These are phyloP conservation scores for Dexiosoma caninum DNA, from an alignment of 2,888 invertebrate genomes.

Conservation along the genomic window DNA sequence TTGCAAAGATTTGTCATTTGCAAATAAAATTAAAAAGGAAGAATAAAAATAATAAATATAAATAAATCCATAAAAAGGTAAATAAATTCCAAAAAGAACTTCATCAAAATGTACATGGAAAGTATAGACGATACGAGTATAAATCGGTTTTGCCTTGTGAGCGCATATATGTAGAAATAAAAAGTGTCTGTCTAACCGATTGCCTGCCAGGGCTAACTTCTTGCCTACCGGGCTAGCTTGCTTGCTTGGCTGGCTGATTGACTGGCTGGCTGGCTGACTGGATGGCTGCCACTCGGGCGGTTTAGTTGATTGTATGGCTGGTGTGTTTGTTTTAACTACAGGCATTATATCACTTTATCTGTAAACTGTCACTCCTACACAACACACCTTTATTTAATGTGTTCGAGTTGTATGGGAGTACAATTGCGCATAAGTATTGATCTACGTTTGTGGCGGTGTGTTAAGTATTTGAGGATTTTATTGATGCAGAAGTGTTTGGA, in stretches of 20 bases:
- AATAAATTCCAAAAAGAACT: constrained; percentile 32
- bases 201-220: constrained; percentile 6
- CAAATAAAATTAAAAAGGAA: constrained; percentile 50
- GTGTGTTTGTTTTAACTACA: constrained; percentile 52
- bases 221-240: background rate
- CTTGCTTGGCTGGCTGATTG: background rate
- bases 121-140: background rate
- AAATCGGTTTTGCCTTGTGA: constrained; percentile 15
- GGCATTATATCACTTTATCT: constrained; percentile 64
- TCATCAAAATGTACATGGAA: constrained; percentile 38
- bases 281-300: background rate
- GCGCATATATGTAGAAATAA: constrained; percentile 23
- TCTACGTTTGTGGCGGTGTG: background rate
- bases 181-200: constrained; percentile 27
- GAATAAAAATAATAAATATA: background rate
- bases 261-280: background rate
- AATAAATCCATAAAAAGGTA: constrained; percentile 6
- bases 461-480: constrained; percentile 37
- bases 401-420: constrained; percentile 20
- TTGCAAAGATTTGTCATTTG: constrained; percentile 54
- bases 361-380: constrained; percentile 64
- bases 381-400: constrained; percentile 61
- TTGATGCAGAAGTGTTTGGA: constrained; percentile 18
- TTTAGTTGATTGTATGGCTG: constrained; percentile 16
- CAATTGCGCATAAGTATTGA: constrained; percentile 30